Evolutionary conservation across 2,797 vertebrate genomes (phyloP), one percentile per base, ranked within the genome.

Genomic region (Pseudopleuronectes americanus): DNA sequence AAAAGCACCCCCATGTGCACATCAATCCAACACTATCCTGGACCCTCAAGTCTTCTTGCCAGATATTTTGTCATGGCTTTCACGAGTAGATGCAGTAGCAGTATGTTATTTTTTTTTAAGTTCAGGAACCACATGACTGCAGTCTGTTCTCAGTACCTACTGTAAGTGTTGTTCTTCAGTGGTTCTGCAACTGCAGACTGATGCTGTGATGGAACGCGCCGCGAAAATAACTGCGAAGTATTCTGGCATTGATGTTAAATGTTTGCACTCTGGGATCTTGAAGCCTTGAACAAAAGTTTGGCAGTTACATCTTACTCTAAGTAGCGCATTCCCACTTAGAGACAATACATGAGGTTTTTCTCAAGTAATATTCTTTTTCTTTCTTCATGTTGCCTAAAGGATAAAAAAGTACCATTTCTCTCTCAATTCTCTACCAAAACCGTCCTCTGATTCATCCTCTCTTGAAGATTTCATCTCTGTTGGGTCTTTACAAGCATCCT

Each of bases 21-120:
- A 84, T 80, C 69, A 21, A 31, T 71, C 81, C 69, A 76, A 84
- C 73, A 57, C 57, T 60, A 76, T 56, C 53, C 79, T 84, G 80
- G 80, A 88, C 82, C 82, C 77, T 83, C 64, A 33, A 84, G 82
- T 78, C 77, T 74, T 57, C 77, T 72, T 7, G 8, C 79, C 57
- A 2, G 68, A 62, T 81, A 77, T 88, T 76, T 81, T 60, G 28
- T 65, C 91, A 93, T 93, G 92, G 91, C 91, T 93, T 92, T 85
- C 57, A 76, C 86, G 81, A 87, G 81, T 58, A 76, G 78, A 81
- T 80, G 81, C 79, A 87, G 89, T 84, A 75, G 89, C 70, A 33
- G 17, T 45, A 16, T 45, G 5, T 16, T 45, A 16, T 45, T 45
- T 72, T 70, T 61, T 48, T 45, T 43, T 9, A 76, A 76, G 78